phyloP scores from a whole-genome alignment of 2,113 vertebrate genomes.

The Gila orcuttii region DNA sequence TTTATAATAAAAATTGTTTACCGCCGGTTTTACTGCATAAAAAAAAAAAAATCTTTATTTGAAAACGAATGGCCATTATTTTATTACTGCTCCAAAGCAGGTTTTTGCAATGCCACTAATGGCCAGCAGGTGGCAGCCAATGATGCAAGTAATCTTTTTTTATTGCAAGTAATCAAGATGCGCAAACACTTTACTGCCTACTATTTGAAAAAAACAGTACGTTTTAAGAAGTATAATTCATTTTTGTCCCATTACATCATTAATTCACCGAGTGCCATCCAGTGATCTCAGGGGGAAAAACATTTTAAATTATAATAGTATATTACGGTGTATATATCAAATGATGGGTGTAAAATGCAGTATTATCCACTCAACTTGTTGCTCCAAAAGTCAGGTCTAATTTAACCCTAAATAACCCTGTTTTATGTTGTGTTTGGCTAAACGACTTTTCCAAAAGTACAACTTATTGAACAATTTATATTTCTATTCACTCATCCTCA shows the following conservation, averaged over 20 bases:
- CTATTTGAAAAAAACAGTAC: not conserved
- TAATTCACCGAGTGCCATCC: not conserved
- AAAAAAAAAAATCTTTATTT: not conserved
- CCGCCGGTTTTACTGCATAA: not conserved
- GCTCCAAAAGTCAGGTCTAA: too few species aligned
- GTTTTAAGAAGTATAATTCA: not conserved
- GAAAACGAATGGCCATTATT: not conserved
- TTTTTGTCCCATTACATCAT: not conserved
- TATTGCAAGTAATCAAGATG: not conserved
- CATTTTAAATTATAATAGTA: too few species aligned
- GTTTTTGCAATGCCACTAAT: not conserved
- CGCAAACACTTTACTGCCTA: not conserved
- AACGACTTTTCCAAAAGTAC: too few species aligned
- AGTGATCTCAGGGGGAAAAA: too few species aligned
- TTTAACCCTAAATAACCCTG: too few species aligned
- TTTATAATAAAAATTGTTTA: not conserved
- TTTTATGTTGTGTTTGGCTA: too few species aligned
- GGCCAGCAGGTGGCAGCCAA: not conserved
- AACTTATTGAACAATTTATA: not conserved
- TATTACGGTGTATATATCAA: too few species aligned
- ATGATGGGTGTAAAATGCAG: too few species aligned
- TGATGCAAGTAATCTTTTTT: too few species aligned
- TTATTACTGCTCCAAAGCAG: not conserved
- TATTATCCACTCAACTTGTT: too few species aligned
- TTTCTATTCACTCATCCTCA: not conserved